phyloP scores from a whole-genome alignment of 2,888 invertebrate genomes.

The Coelinius sp. region DNA sequence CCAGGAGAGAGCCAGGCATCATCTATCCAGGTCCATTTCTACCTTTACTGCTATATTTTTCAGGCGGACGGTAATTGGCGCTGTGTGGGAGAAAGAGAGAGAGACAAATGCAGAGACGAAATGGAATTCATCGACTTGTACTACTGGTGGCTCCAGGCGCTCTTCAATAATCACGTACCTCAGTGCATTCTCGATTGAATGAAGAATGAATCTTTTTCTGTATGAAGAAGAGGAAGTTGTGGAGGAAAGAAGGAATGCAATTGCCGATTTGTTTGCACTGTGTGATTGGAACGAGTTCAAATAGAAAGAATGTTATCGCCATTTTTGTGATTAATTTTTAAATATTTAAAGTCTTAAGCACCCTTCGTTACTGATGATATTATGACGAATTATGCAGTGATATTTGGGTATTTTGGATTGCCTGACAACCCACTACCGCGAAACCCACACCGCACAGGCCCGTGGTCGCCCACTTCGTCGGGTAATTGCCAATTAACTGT shows the following conservation, averaged over 20 bases:
- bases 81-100: constrained; percentile 14
- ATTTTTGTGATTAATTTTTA: not conserved
- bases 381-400: not conserved
- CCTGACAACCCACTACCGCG: constrained; percentile 13
- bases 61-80: constrained; percentile 45
- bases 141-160: constrained; percentile 3
- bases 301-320: not conserved
- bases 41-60: constrained; percentile 43
- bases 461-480: constrained; percentile 15
- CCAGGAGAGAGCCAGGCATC: constrained; percentile 31
- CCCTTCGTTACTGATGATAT: no score
- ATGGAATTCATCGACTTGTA: constrained; percentile 23
- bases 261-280: constrained; percentile 11
- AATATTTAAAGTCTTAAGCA: no score
- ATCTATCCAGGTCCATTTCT: constrained; percentile 30
- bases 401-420: not conserved
- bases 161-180: constrained; percentile 28
- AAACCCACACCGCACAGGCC: constrained; percentile 25
- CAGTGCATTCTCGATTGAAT: constrained; percentile 23
- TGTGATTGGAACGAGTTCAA: not conserved
- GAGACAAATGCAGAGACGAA: constrained; percentile 32
- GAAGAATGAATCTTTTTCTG: not conserved
- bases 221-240: not conserved
- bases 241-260: not conserved
- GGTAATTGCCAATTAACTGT: constrained; percentile 64